Evolutionary conservation across 2,888 invertebrate genomes (phyloP).

Genomic region (Poecilus cupreus): DNA sequence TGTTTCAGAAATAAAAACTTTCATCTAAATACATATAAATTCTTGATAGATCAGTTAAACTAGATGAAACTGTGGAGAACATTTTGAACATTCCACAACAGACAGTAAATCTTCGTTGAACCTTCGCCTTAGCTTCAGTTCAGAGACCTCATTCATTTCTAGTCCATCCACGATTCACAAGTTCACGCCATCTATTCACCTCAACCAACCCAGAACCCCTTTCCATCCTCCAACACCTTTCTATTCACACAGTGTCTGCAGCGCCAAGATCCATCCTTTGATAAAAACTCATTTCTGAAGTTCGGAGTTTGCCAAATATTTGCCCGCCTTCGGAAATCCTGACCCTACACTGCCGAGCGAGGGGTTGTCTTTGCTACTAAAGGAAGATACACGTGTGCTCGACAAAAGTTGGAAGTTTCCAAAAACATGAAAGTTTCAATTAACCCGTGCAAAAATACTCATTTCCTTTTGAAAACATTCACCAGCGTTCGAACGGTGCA

Average conservation of each 20-base stretch:
- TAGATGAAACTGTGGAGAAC: too few relatives aligned
- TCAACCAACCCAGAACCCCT: not conserved
- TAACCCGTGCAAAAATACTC: too few relatives aligned
- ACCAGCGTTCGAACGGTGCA: too few relatives aligned
- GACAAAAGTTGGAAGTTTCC: too few relatives aligned
- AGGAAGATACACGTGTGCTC: too few relatives aligned
- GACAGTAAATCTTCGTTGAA: conserved; percentile 7
- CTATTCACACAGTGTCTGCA: not conserved
- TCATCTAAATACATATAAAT: too few relatives aligned
- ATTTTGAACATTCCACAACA: not conserved
- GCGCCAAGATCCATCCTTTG: conserved; percentile 60
- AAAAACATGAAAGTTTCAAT: too few relatives aligned
- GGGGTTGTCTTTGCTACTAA: too few relatives aligned
- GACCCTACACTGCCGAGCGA: not conserved
- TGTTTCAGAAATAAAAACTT: too few relatives aligned
- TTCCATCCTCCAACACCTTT: not conserved
- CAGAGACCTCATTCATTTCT: conserved; percentile 8
- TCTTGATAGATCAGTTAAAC: too few relatives aligned
- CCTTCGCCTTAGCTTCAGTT: not conserved
- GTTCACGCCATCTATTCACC: conserved; percentile 20
- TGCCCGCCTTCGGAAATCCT: conserved; percentile 56
- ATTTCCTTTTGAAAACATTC: too few relatives aligned
- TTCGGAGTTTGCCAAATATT: conserved; percentile 64
- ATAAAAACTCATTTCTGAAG: conserved; percentile 65
- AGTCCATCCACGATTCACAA: not conserved